A percentile compares a stretch with the other conserved stretches of the same genome.
These are phyloP conservation scores for Pemphredon lugubris DNA, from an alignment of 2,888 invertebrate genomes.

Conservation along the genomic window DNA sequence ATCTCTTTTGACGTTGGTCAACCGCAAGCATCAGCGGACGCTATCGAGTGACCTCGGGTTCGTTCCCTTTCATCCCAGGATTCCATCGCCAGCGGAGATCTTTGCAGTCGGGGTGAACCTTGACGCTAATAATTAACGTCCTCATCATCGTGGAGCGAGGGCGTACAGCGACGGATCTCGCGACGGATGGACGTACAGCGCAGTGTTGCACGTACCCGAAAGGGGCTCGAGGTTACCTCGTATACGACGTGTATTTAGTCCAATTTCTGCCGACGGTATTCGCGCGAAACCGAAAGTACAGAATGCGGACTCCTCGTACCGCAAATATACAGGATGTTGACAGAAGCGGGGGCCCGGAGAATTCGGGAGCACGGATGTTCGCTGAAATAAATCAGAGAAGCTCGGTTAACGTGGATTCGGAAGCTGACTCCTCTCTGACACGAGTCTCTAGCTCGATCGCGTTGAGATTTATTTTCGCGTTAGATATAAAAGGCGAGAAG, in stretches of 20 bases:
- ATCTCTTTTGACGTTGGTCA: constrained; percentile 32
- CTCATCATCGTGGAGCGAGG: constrained; percentile 62
- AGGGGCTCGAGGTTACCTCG: constrained; percentile 46
- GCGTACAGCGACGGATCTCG: constrained; percentile 65
- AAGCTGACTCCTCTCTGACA: too few relatives aligned
- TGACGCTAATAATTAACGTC: constrained; percentile 69
- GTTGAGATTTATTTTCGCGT: too few relatives aligned
- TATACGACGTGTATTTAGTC: constrained; percentile 23
- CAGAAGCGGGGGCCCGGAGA: too few relatives aligned
- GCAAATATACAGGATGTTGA: neutral
- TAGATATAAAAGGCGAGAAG: too few relatives aligned
- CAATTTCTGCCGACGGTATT: constrained; percentile 27
- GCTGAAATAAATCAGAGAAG: too few relatives aligned
- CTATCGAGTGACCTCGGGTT: constrained; percentile 62
- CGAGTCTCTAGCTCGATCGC: too few relatives aligned
- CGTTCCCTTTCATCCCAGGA: constrained; percentile 48
- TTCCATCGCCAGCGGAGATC: constrained; percentile 34
- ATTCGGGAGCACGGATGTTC: too few relatives aligned
- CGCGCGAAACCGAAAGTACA: constrained; percentile 4
- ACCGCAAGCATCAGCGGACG: constrained; percentile 20
- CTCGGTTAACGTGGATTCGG: too few relatives aligned
- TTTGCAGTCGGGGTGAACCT: constrained; percentile 38
- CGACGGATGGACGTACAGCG: constrained; percentile 48
- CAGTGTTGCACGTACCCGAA: constrained; percentile 52
- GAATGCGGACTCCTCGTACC: neutral